These are phyloP conservation scores for Trachythela sp. DNA, from an alignment of 64 coral and sea anemone species.

Conservation along the genomic window DNA sequence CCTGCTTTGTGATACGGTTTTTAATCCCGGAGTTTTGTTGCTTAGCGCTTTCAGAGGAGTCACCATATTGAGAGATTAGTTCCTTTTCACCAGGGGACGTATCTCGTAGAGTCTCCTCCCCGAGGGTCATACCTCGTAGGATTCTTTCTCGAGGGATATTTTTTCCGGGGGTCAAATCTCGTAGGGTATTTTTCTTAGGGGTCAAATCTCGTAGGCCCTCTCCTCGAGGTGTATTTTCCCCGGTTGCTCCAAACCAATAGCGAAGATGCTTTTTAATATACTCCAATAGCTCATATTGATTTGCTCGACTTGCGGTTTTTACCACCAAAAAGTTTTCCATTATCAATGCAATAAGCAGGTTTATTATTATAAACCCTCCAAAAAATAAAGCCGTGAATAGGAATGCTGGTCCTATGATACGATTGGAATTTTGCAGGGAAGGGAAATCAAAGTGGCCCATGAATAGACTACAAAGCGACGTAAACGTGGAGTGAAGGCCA, in stretches of 20 bases:
- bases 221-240: not conserved
- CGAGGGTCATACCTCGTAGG: too few relatives aligned
- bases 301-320: not conserved
- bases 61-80: too few relatives aligned
- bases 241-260: not conserved
- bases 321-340: not conserved
- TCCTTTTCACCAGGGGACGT: too few relatives aligned
- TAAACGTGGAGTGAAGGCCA: not conserved
- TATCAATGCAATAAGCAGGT: not conserved
- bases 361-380: not conserved
- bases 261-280: not conserved
- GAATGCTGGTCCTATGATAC: not conserved
- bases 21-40: not conserved
- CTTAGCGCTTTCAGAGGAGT: too few relatives aligned
- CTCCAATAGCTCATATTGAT: not conserved
- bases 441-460: not conserved
- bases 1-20: not conserved
- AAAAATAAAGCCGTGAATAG: not conserved
- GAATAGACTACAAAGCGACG: not conserved
- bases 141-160: too few relatives aligned
- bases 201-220: too few relatives aligned
- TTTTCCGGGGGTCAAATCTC: too few relatives aligned
- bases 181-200: too few relatives aligned
- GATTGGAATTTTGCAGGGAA: not conserved
- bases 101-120: too few relatives aligned